phyloP scores from a whole-genome alignment of 2,797 vertebrate species.

The Darevskia mixta region DNA sequence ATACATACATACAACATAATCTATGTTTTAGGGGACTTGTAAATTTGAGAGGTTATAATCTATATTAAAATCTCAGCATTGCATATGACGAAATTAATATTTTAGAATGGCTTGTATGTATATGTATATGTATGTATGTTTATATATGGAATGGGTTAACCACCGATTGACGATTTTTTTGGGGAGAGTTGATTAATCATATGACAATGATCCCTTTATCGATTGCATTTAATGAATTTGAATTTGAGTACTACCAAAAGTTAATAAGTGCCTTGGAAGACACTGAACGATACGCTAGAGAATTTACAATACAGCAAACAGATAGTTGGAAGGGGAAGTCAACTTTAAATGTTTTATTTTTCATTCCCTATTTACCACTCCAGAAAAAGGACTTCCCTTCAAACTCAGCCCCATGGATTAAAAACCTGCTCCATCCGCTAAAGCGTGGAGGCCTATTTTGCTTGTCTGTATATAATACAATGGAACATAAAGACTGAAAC shows the following conservation, averaged over 20 bases:
- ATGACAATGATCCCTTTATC: background rate
- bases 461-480: background rate
- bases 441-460: background rate
- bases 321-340: background rate
- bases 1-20: background rate
- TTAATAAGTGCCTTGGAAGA: constrained; percentile 42
- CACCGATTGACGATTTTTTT: background rate
- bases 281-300: constrained; percentile 2
- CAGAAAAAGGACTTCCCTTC: background rate
- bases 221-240: constrained; percentile 15
- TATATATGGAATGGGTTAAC: background rate
- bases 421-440: background rate
- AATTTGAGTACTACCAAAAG: constrained; percentile 27
- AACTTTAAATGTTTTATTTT: background rate
- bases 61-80: constrained; percentile 2
- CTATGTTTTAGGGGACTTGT: constrained; percentile 1
- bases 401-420: background rate
- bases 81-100: background rate
- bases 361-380: background rate
- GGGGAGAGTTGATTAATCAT: background rate
- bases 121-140: background rate
- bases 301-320: background rate
- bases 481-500: background rate
- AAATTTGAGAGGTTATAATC: constrained; percentile 14
- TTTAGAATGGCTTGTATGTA: constrained; percentile 5